These are phyloP conservation scores for Nemotelus pantherinus DNA, from an alignment of 2,888 invertebrate genomes.

Conservation along the genomic window DNA sequence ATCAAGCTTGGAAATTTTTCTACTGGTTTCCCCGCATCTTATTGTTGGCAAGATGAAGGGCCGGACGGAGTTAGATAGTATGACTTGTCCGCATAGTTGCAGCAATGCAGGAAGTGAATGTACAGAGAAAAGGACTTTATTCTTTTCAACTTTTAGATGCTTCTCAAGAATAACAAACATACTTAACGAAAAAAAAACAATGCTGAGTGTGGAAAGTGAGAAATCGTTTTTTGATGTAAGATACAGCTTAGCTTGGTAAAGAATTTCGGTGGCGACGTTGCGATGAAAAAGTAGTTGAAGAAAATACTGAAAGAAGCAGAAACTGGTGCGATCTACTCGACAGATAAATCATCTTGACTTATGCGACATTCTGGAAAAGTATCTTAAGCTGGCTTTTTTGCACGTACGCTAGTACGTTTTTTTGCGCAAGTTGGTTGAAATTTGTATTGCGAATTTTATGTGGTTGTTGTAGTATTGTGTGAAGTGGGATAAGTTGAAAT, in stretches of 20 bases:
- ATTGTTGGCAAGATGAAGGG: no score
- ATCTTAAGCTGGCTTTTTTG: neutral
- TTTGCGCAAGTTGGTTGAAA: neutral
- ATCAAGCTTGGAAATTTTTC: no score
- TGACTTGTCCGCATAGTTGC: neutral
- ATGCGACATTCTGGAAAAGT: neutral
- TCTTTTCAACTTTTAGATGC: neutral
- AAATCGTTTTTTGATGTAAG: conserved; percentile 10
- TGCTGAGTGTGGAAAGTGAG: conserved; percentile 24
- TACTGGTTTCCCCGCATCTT: no score
- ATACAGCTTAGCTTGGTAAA: conserved; percentile 21
- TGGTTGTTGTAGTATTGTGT: no score
- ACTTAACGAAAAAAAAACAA: neutral
- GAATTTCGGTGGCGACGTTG: neutral
- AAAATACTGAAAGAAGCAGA: neutral
- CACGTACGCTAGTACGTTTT: neutral
- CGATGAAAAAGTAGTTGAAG: no score
- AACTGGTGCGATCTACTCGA: neutral
- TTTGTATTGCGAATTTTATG: no score
- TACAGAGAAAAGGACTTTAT: neutral
- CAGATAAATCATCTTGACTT: conserved; percentile 19
- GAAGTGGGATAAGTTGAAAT: no score
- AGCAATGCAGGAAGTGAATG: neutral
- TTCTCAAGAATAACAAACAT: neutral
- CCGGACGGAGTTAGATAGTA: no score